phyloP scores from a whole-genome alignment of 2,113 vertebrate species.

The Emydocephalus ijimae region DNA sequence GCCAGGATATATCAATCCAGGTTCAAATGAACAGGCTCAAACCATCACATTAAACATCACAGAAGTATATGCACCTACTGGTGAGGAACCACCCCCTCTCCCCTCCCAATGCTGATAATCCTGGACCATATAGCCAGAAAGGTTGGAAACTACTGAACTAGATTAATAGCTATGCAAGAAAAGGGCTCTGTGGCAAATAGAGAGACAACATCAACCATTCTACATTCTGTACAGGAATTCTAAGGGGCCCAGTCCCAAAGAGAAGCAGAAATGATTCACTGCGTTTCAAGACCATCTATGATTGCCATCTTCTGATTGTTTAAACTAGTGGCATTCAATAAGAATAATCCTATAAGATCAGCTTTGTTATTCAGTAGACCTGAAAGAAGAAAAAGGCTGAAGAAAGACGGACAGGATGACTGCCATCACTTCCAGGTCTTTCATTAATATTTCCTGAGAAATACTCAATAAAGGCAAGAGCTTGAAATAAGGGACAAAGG shows the following conservation, averaged over 20 bases:
- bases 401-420: neutral
- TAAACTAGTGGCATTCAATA: conserved; percentile 43
- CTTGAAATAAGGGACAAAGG: conserved; percentile 69
- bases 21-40: neutral
- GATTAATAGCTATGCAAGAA: conserved; percentile 60
- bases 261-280: conserved; percentile 45
- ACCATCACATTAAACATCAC: neutral
- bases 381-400: neutral
- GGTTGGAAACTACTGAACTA: conserved; percentile 11
- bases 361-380: conserved; percentile 7
- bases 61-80: neutral
- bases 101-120: fast-evolving
- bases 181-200: conserved; percentile 56
- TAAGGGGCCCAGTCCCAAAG: conserved; percentile 40
- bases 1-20: neutral
- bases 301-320: conserved; percentile 48
- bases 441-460: conserved; percentile 59
- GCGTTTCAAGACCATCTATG: conserved; percentile 45
- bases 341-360: conserved; percentile 22
- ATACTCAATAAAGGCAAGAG: conserved; percentile 58
- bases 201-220: conserved; percentile 60
- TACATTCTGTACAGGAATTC: conserved; percentile 41
- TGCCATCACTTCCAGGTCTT: conserved; percentile 51
- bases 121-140: neutral
- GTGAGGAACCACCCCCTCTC: neutral